Evolutionary conservation across 2,113 vertebrate genomes (phyloP), one percentile per base, ranked within the genome.

Genomic region (Canis aureus): DNA sequence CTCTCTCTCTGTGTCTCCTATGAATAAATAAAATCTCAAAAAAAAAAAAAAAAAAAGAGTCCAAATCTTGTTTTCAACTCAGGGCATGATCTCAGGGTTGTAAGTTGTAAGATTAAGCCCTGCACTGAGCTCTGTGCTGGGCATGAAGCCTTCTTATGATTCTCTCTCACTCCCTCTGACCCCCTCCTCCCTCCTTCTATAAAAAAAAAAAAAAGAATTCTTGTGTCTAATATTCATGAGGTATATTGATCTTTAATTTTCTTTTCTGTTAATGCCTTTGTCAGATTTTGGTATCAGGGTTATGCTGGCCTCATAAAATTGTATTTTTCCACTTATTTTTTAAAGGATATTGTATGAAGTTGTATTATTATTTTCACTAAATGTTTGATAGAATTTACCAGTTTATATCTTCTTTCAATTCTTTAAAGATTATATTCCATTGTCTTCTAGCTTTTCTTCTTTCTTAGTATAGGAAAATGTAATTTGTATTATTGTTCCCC

Each of bases 341-440:
- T 64, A 60, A 92, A 73, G 49, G 69, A 83, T 76, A 89, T 57
- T 93, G 59, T 83, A 51, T 89, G 59, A 51, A 96, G 35, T 25
- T 23, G 22, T 79, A n/a, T 51, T 66, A 85, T 85, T 59, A 57
- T 27, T 27, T 67, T 87, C 49, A 51, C 57, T 60, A 59, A 94
- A 79, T 79, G 35, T 69, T 79, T 87, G 62, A 49, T n/a, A 25
- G 73, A 79, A 4, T 86, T 93, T 23, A 60, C 17, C 9, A 5
- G 35, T n/a, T 81, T 59, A 74, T 74, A 35, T 59, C 29, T 60
- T 29, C 27, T 32, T 81, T 57, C 51, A 81, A 12, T 49, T 57
- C 59, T 64, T 85, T 67, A 38, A 79, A 64, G 10, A 51, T 82
- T 35, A n/a, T 51, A 64, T 57, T 55, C 35, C 49, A 74, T 13